phyloP scores from a whole-genome alignment of 2,797 vertebrate species.

The Pelochelys cantorii region DNA sequence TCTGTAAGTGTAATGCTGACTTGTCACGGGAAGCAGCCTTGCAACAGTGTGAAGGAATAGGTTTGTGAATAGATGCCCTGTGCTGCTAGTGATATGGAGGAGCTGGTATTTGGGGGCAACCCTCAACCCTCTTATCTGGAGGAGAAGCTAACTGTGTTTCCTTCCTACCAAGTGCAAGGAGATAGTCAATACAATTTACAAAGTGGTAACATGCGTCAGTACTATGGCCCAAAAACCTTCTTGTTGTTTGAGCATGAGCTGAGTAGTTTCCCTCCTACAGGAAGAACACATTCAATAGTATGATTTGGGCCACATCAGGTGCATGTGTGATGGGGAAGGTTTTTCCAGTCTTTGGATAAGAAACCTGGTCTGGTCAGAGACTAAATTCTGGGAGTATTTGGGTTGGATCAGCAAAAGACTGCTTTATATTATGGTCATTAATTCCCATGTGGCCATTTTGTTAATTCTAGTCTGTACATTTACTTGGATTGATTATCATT shows the following conservation, averaged over 20 bases:
- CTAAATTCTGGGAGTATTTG: not conserved
- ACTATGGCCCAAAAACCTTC: not conserved
- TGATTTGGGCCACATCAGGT: not conserved
- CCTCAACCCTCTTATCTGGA: not conserved
- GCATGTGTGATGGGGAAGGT: not conserved
- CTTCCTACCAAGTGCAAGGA: not conserved
- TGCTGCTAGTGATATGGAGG: not conserved
- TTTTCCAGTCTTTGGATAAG: not conserved
- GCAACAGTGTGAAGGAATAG: rapidly evolving
- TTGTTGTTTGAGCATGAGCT: rapidly evolving
- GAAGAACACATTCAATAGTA: not conserved
- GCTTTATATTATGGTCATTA: not conserved
- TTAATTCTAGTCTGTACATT: too few species aligned
- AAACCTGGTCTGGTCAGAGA: not conserved
- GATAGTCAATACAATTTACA: not conserved
- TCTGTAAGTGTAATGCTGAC: not conserved
- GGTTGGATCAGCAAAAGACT: not conserved
- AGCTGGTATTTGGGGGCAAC: not conserved
- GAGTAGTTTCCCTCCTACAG: not conserved
- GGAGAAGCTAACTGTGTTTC: not conserved
- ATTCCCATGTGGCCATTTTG: not conserved
- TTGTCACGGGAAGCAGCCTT: not conserved
- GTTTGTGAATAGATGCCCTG: rapidly evolving
- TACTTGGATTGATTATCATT: too few species aligned
- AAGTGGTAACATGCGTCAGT: rapidly evolving